Evolutionary conservation across 2,113 vertebrate genomes (phyloP), one percentile per base, ranked within the genome.

Genomic region (Scolopax mira): DNA sequence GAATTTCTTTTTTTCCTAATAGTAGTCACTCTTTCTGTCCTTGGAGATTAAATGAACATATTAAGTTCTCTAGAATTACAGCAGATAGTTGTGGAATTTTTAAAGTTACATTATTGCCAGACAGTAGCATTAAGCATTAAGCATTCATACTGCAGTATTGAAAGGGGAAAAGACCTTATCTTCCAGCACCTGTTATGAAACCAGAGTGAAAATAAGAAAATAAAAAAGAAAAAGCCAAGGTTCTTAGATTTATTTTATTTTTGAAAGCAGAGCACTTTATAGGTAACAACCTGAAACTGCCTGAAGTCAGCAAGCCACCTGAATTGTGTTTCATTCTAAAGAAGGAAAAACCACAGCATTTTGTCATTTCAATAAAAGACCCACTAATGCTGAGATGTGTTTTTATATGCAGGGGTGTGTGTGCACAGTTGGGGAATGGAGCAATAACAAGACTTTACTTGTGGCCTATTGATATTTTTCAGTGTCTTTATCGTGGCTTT

Each of bases 51-150:
- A 93, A 96, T 61, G 51, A 97, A 62, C 61, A 77, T 30, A n/a
- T 71, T 82, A 79, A 94, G 91, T 35, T 4, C n/a, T 87, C 95
- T 85, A 39, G 93, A 97, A 94, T 96, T 88, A 95, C 24, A 31
- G 22, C 25, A 86, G 58, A 69, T 83, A 46, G 33, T 49, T 61
- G n/a, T 54, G 37, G 46, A 7, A 12, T 79, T 75, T 93, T 94
- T 16, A 17, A 62, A 58, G 33, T 25, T 65, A 74, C 70, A 35
- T 62, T 82, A 41, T 39, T 85, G 10, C 37, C 37, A 70, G 24
- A 58, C 12, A 84, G 37, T 60, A 85, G 37, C 85, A 91, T 90
- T 91, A 79, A 86, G 80, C 69, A n/a, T n/a, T n/a, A n/a, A 93
- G 24, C 78, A 75, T n/a, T n/a, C n/a, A n/a, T n/a, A 87, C 46